Conservation (phyloP, 2,888 invertebrate species). For the Mantis religiosa region DNA sequence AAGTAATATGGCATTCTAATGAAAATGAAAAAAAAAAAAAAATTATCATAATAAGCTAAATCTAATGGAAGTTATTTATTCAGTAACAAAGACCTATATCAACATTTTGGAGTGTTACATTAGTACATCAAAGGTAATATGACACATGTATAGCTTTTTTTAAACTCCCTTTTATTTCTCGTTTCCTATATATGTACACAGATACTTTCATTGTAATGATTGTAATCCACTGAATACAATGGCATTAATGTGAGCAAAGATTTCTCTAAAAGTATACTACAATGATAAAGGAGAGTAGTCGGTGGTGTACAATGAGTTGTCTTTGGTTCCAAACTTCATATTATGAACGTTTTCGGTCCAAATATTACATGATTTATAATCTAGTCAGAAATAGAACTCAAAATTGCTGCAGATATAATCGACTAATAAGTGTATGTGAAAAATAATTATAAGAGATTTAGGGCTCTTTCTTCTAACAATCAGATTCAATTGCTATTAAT, state of each 20-base stretch:
- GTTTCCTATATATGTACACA: neutral
- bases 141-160: neutral
- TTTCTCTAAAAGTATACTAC: neutral
- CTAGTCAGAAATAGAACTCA: too few relatives aligned
- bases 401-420: too few relatives aligned
- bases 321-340: neutral
- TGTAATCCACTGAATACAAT: neutral
- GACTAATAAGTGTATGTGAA: neutral
- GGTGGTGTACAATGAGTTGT: neutral
- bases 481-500: neutral
- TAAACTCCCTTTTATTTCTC: neutral
- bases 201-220: neutral
- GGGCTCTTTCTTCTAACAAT: neutral
- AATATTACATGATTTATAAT: neutral
- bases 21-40: neutral
- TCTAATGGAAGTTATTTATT: neutral
- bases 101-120: neutral
- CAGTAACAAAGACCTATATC: neutral
- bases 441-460: neutral
- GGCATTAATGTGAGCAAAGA: neutral
- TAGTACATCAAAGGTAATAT: neutral
- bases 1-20: neutral
- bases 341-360: neutral
- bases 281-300: neutral
- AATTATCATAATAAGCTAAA: neutral